Conservation (phyloP, 2,113 vertebrate genomes). For the Ptychochromis oligacanthus region DNA sequence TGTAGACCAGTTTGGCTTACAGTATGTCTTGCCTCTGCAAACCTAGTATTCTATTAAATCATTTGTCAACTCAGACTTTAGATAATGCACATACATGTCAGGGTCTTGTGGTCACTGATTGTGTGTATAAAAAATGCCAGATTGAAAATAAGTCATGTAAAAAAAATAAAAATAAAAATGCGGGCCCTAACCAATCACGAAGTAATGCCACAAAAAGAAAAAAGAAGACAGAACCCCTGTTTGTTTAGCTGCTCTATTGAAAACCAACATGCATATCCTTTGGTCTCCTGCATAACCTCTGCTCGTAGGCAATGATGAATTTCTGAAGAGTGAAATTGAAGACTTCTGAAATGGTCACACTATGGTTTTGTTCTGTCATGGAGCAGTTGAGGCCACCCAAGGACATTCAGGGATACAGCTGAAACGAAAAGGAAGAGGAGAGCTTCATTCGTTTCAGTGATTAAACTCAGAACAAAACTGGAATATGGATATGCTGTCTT, state of each 20-base stretch:
- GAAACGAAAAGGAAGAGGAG: constrained; percentile 69
- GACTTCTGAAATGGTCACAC: constrained; percentile 53
- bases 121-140: constrained; percentile 51
- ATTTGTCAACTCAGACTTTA: constrained; percentile 65
- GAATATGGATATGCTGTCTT: constrained; percentile 48
- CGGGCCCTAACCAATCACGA: constrained; percentile 57
- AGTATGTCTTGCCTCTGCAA: constrained; percentile 68
- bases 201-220: constrained; percentile 43
- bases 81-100: constrained; percentile 65
- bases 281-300: constrained; percentile 65
- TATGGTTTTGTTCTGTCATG: constrained; percentile 57
- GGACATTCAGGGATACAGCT: constrained; percentile 78
- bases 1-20: constrained; percentile 57
- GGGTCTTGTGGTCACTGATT: constrained; percentile 69
- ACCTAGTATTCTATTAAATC: constrained; percentile 64
- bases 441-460: constrained; percentile 79
- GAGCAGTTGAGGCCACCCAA: constrained; percentile 62
- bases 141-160: constrained; percentile 41
- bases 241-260: constrained; percentile 67
- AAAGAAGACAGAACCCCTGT: constrained; percentile 50
- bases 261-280: constrained; percentile 70
- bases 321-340: constrained; percentile 43
- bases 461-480: constrained; percentile 79
- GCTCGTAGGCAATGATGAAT: constrained; percentile 26
- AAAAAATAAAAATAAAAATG: neutral